Conservation (phyloP, 2,113 vertebrate species). For the Neotragus pygmaeus region DNA sequence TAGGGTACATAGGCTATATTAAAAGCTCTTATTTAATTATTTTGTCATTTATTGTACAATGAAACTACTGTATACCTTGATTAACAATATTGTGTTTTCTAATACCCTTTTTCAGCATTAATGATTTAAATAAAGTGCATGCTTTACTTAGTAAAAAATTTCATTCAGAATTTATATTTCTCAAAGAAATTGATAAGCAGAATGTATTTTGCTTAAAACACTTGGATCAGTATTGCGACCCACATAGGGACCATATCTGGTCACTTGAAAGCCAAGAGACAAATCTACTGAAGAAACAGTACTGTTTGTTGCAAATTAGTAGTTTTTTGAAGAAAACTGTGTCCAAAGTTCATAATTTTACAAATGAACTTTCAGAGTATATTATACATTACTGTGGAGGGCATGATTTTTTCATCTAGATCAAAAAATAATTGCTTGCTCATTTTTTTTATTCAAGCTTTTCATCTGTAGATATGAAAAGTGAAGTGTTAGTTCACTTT, state of each 20-base stretch:
- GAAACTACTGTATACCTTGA: background rate
- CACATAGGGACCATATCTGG: background rate
- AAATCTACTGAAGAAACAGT: background rate
- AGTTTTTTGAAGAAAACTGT: background rate
- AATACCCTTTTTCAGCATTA: background rate
- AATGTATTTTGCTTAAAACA: background rate
- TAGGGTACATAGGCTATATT: background rate
- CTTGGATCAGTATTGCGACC: background rate
- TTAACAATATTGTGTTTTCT: background rate
- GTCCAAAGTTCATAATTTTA: background rate
- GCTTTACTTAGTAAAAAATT: background rate
- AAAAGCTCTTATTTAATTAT: background rate
- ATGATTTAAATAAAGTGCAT: background rate
- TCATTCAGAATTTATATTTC: background rate
- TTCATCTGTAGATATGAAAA: background rate
- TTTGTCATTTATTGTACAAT: background rate
- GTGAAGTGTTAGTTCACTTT: background rate
- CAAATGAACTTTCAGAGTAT: background rate
- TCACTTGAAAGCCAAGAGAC: background rate
- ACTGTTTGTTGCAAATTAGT: background rate
- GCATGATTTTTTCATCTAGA: background rate
- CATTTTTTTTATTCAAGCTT: background rate
- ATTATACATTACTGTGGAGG: background rate
- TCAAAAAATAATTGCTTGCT: background rate
- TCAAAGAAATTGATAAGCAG: background rate